These are phyloP conservation scores for Orchestes rusci DNA, from an alignment of 2,888 invertebrate genomes.

Conservation along the genomic window DNA sequence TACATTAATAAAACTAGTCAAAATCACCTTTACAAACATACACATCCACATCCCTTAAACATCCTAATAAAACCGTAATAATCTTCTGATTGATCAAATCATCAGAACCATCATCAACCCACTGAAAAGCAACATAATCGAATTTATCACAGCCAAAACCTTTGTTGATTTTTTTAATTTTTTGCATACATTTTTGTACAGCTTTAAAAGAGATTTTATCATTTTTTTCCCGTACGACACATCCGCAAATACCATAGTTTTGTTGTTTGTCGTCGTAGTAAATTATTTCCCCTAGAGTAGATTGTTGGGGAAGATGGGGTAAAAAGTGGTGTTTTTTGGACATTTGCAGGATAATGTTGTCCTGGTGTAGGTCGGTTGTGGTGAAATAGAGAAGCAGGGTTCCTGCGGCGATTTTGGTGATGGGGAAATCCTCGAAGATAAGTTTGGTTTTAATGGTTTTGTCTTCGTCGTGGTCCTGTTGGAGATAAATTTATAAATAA, in stretches of 20 bases:
- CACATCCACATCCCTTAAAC: conserved; percentile 31
- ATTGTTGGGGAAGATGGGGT: conserved; percentile 15
- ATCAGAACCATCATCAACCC: conserved; percentile 30
- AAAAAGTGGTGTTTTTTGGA: conserved; percentile 36
- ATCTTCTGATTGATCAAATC: conserved; percentile 35
- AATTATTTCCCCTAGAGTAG: conserved; percentile 32
- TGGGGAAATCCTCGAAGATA: conserved; percentile 26
- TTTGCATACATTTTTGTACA: conserved; percentile 26
- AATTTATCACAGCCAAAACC: conserved; percentile 17
- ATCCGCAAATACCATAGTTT: conserved; percentile 32
- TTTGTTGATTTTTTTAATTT: conserved; percentile 26
- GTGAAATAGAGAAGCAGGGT: conserved; percentile 40
- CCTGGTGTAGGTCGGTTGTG: conserved; percentile 31
- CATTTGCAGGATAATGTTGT: conserved; percentile 33
- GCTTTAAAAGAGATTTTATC: too few species aligned
- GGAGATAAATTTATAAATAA: too few species aligned
- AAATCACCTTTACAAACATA: conserved; percentile 31
- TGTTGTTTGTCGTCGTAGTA: conserved; percentile 23
- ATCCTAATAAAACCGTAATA: conserved; percentile 35
- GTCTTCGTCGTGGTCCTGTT: conserved; percentile 9
- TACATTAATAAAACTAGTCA: too few species aligned
- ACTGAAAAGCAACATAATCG: conserved; percentile 27
- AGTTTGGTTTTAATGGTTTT: conserved; percentile 22
- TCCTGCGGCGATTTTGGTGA: conserved; percentile 32
- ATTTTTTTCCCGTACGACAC: conserved; percentile 32